Conservation (phyloP, 2,888 invertebrate genomes). For the Liposcelis brunnea region DNA sequence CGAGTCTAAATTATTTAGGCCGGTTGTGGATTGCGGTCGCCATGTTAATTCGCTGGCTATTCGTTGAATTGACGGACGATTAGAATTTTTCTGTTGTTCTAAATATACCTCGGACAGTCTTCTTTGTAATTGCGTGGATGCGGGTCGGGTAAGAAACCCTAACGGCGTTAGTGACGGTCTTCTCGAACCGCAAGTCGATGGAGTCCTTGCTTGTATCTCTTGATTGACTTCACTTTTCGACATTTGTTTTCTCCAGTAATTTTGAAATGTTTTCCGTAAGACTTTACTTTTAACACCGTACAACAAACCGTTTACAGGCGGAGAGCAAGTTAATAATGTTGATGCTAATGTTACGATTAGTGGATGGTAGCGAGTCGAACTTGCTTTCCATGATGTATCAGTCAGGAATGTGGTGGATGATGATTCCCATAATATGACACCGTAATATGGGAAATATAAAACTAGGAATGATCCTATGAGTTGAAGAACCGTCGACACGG, state of each 20-base stretch:
- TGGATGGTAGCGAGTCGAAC: conserved; percentile 21
- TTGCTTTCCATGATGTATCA: not conserved
- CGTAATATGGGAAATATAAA: conserved; percentile 58
- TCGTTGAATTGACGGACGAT: conserved; percentile 26
- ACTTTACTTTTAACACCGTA: conserved; percentile 61
- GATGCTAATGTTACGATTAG: conserved; percentile 41
- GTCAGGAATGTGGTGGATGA: conserved; percentile 17
- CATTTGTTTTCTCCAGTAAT: conserved; percentile 60
- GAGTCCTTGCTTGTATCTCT: conserved; percentile 64
- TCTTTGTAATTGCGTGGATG: conserved; percentile 26
- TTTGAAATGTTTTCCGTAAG: conserved; percentile 51
- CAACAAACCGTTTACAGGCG: conserved; percentile 56
- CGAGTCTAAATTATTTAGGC: conserved; percentile 19
- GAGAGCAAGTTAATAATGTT: conserved; percentile 48
- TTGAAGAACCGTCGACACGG: conserved; percentile 50
- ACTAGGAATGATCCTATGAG: conserved; percentile 52
- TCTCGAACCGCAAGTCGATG: conserved; percentile 57
- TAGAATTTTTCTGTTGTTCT: conserved; percentile 25
- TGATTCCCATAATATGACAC: conserved; percentile 49
- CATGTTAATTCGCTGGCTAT: conserved; percentile 30
- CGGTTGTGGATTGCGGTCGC: conserved; percentile 30
- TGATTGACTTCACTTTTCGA: conserved; percentile 57
- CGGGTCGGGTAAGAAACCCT: conserved; percentile 13
- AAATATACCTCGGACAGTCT: conserved; percentile 38
- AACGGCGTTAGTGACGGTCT: conserved; percentile 46